These are phyloP conservation scores for Tinea trinotella DNA, from an alignment of 2,888 invertebrate species.

Conservation along the genomic window DNA sequence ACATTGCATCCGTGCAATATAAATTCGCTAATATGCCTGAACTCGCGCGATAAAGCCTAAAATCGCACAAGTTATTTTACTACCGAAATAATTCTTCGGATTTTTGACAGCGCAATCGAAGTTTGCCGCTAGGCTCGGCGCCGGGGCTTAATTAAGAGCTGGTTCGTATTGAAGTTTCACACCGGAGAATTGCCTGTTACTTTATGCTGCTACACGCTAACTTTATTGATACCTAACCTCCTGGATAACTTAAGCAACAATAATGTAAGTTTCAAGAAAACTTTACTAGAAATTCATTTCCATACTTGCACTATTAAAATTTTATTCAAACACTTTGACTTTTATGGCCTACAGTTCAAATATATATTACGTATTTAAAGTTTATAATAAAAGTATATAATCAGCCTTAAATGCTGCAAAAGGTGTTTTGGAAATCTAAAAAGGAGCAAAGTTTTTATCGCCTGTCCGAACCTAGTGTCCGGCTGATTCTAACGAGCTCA, in stretches of 20 bases:
- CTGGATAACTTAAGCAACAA: background rate
- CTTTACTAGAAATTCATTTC: background rate
- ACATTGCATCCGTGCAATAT: constrained; percentile 62
- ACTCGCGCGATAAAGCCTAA: constrained; percentile 66
- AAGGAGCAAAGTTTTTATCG: constrained; percentile 46
- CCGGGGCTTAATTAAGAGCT: constrained; percentile 61
- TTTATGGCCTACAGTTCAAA: too few species aligned
- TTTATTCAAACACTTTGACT: too few species aligned
- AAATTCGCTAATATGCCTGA: constrained; percentile 69
- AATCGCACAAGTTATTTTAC: constrained; percentile 67
- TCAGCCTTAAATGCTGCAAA: too few species aligned
- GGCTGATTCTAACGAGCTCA: constrained; percentile 65
- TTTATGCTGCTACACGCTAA: constrained; percentile 37
- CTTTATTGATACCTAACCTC: constrained; percentile 21
- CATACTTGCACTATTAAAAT: too few species aligned
- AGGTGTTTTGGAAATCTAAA: background rate
- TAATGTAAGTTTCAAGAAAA: background rate
- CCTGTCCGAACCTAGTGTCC: constrained; percentile 42
- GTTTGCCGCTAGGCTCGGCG: constrained; percentile 61
- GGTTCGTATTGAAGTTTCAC: constrained; percentile 40
- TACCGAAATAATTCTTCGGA: constrained; percentile 68
- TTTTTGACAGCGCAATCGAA: constrained; percentile 73
- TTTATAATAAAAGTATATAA: too few species aligned
- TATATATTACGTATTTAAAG: too few species aligned
- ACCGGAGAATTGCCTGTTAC: constrained; percentile 29